phyloP scores from a whole-genome alignment of 2,888 invertebrate species.

The Emmelina monodactyla region DNA sequence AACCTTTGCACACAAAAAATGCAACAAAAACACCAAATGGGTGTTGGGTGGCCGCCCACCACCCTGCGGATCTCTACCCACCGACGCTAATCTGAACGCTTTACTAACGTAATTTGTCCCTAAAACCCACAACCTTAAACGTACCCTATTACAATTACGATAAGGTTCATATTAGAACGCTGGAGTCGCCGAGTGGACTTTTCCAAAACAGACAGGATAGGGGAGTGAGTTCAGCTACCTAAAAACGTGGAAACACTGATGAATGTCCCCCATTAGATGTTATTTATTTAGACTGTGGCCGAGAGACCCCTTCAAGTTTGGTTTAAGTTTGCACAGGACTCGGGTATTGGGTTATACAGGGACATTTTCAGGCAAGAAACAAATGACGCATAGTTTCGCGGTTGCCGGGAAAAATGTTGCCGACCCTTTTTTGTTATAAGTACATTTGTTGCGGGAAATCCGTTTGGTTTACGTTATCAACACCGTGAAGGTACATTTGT shows the following conservation, averaged over 20 bases:
- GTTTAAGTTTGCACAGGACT: slow-evolving; percentile 64
- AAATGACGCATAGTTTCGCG: slow-evolving; percentile 49
- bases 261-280: slow-evolving; percentile 68
- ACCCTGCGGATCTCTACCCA: slow-evolving; percentile 53
- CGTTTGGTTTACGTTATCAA: background rate
- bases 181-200: slow-evolving; percentile 24
- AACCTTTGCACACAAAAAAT: slow-evolving; percentile 54
- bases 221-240: slow-evolving; percentile 56
- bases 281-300: slow-evolving; percentile 68
- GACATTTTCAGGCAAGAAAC: slow-evolving; percentile 49
- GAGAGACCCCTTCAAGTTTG: slow-evolving; percentile 57
- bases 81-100: slow-evolving; percentile 54
- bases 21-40: slow-evolving; percentile 51
- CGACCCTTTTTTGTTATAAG: background rate
- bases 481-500: too few relatives aligned
- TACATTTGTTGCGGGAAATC: background rate
- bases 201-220: slow-evolving; percentile 49
- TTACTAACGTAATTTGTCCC: slow-evolving; percentile 48
- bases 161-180: slow-evolving; percentile 22
- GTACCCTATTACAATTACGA: slow-evolving; percentile 14
- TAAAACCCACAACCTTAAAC: slow-evolving; percentile 17
- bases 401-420: background rate
- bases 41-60: slow-evolving; percentile 43
- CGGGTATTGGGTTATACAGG: slow-evolving; percentile 59
- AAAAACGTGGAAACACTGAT: slow-evolving; percentile 66